Base-by-base conservation (phyloP, 1,140 invertebrate species). In the Diachasmimorpha longicaudata region DNA sequence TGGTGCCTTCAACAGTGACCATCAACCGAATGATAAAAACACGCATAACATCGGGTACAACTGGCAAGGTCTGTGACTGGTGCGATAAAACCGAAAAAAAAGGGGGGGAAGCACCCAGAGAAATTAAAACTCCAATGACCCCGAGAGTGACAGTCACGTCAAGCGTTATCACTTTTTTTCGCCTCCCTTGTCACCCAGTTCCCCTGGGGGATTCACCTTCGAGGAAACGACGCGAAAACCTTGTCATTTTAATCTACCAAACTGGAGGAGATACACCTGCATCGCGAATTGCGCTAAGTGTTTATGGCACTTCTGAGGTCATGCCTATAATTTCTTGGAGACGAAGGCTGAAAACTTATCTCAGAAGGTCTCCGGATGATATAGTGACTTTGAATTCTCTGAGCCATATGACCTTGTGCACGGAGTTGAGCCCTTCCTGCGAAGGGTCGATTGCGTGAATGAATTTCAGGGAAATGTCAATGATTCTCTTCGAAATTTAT, bases 41-140 rank as follows among this genome's bases (percentile, higher is more conserved):
- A 63, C 58, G 52, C 52, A 16, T 58, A 63, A 63, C 58, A 63
- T 63, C 31, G 21, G 0, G 23, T 63, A 23, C 23, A 63, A 25
- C 58, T 63, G 58, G 31, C 58, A 63, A 63, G 58, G 58, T 63
- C 58, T 23, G 23, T 25, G 21, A 63, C 58, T 63, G 19, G 13
- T 55, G 21, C 23, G 58, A 63, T 63, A 63, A 63, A 55, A 4
- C n/a, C 48, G 19, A n/a, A 10, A 55, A n/a, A 10, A 55, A 55
- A n/a, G 19, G 19, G 58, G 48, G 58, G 23, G 9, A 16, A 16
- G 8, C 52, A 63, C n/a, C n/a, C 11, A 25, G 14, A 25, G 58
- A 63, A 63, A 63, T 23, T 9, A 25, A 63, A 63, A 63, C 55
- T 63, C 58, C 58, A 63, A 63, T 63, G 58, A 63, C 23, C 58